These are phyloP conservation scores for Gymnorhina tibicen DNA, from an alignment of 2,113 vertebrate species.

Conservation along the genomic window DNA sequence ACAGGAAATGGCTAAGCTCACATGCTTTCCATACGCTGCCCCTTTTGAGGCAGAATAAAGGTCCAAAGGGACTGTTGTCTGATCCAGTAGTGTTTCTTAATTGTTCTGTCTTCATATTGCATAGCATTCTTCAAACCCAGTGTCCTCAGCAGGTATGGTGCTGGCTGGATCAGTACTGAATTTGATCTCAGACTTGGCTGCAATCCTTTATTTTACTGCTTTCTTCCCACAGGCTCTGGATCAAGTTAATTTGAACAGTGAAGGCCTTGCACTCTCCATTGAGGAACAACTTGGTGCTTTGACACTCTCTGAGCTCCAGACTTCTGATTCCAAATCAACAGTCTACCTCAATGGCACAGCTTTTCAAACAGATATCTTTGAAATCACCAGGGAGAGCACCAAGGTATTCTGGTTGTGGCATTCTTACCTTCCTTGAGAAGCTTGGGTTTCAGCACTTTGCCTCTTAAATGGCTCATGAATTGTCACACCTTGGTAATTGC, in stretches of 20 bases:
- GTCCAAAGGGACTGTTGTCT: not conserved
- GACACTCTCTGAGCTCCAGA: slow-evolving; percentile 77
- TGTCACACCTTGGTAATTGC: not conserved
- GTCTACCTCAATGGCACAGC: slow-evolving; percentile 83
- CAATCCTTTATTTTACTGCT: not conserved
- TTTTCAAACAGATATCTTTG: slow-evolving; percentile 82
- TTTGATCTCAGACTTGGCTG: not conserved
- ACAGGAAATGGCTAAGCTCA: not conserved
- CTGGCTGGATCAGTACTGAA: not conserved
- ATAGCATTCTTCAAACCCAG: not conserved
- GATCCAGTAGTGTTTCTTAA: not conserved
- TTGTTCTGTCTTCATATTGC: not conserved
- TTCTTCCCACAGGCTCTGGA: slow-evolving; percentile 78
- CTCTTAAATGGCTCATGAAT: not conserved
- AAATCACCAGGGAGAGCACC: slow-evolving; percentile 80
- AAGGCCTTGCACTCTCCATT: slow-evolving; percentile 84
- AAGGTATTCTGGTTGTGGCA: slow-evolving; percentile 76
- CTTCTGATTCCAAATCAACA: slow-evolving; percentile 65
- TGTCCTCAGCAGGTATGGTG: not conserved
- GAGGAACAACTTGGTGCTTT: slow-evolving; percentile 90
- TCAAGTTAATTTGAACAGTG: slow-evolving; percentile 78
- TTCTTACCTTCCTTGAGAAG: not conserved
- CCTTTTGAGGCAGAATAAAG: not conserved
- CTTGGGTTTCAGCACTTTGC: not conserved
- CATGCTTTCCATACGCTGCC: not conserved